A percentile compares a stretch with the other conserved stretches of the same genome.
phyloP scores from a whole-genome alignment of 2,113 vertebrate genomes.

The Megaceryle torquata region DNA sequence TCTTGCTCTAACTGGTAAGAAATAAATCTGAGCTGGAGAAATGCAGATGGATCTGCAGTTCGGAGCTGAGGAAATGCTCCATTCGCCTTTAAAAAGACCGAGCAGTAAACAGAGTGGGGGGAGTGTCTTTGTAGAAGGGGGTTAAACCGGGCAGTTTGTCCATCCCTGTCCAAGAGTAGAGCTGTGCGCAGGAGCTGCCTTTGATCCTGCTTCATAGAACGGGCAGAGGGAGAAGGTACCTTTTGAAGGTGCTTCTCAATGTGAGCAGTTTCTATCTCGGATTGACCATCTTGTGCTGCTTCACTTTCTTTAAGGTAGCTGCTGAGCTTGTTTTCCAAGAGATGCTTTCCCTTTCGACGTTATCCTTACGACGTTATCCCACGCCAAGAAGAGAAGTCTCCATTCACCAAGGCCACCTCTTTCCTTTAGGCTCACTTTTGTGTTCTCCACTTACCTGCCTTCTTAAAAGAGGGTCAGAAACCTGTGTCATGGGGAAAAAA shows the following conservation, averaged over 20 bases:
- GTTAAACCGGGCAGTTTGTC: background rate
- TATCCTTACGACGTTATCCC: background rate
- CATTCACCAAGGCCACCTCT: background rate
- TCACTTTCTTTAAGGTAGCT: background rate
- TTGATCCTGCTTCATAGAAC: background rate
- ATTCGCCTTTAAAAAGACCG: background rate
- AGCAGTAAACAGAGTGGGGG: background rate
- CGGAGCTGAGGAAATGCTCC: background rate
- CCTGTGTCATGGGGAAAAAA: background rate
- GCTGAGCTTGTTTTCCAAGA: background rate
- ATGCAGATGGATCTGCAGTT: background rate
- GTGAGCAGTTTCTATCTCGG: background rate
- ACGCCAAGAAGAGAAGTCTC: background rate
- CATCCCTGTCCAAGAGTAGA: background rate
- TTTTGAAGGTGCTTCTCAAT: background rate
- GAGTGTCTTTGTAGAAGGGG: background rate
- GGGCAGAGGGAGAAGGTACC: background rate
- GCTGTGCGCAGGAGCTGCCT: background rate
- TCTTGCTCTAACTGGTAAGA: background rate
- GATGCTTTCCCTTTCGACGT: background rate
- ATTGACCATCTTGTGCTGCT: background rate
- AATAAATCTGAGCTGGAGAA: background rate
- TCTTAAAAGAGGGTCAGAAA: background rate
- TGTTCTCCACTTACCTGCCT: background rate
- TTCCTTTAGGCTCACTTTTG: background rate